A percentile compares a stretch with the other conserved stretches of the same genome.
Evolutionary conservation across 2,888 invertebrate species (phyloP).

Genomic region (Ecliptopera silaceata): DNA sequence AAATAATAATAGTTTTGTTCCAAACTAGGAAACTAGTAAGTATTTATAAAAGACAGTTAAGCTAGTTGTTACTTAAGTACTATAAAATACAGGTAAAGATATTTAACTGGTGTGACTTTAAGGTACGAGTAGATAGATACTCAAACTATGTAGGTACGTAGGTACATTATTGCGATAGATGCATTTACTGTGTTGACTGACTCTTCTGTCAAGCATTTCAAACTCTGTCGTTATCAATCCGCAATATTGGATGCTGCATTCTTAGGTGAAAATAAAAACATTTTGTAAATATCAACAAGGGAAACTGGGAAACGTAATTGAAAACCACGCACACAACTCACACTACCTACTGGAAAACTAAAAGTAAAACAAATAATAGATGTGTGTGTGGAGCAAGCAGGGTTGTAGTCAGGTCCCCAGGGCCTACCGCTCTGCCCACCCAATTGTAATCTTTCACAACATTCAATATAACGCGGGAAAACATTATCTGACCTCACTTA

Average conservation of each 20-base stretch:
- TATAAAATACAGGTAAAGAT: too few species aligned
- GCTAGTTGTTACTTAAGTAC: too few species aligned
- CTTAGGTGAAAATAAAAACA: conserved; percentile 32
- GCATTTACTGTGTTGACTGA: too few species aligned
- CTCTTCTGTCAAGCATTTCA: too few species aligned
- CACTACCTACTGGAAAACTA: conserved; percentile 36
- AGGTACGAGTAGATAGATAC: too few species aligned
- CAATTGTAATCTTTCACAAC: neutral
- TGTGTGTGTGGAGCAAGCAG: conserved; percentile 29
- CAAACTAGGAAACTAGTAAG: too few species aligned
- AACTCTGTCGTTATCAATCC: neutral
- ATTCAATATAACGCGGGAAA: neutral
- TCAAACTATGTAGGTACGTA: too few species aligned
- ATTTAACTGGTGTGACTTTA: too few species aligned
- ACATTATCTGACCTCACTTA: neutral
- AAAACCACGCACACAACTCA: conserved; percentile 48
- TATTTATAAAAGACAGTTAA: too few species aligned
- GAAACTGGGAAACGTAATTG: conserved; percentile 49
- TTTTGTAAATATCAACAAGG: conserved; percentile 43
- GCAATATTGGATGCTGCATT: conserved; percentile 11
- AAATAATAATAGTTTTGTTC: too few species aligned
- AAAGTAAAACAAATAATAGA: conserved; percentile 50
- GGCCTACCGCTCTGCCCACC: neutral
- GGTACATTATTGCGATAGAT: too few species aligned
- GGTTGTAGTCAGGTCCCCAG: conserved; percentile 1